Percentiles rank a stretch among this genome's conserved stretches.
Evolutionary conservation across 2,888 invertebrate species (phyloP).

Genomic region (Cremastinae sp.): DNA sequence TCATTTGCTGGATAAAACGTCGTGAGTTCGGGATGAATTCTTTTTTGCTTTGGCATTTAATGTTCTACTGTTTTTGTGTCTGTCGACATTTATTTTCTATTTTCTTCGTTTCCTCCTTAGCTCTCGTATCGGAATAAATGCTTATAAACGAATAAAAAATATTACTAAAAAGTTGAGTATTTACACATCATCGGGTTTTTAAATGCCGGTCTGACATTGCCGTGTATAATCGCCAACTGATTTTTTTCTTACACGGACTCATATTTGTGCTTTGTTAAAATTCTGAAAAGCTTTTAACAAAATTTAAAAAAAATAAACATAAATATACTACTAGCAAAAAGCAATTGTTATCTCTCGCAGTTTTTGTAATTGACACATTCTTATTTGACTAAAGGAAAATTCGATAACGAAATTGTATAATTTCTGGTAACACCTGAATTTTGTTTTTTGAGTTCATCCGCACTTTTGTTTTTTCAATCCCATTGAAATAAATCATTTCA

Average conservation of each 20-base stretch:
- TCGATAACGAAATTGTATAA: no score
- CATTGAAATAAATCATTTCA: no score
- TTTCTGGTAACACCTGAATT: no score
- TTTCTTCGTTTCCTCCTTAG: slow-evolving; percentile 1
- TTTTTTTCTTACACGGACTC: slow-evolving; percentile 23
- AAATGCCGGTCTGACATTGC: slow-evolving; percentile 52
- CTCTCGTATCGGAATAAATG: slow-evolving; percentile 48
- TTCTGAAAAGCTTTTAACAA: not conserved
- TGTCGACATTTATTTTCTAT: slow-evolving; percentile 9
- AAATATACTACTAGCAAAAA: no score
- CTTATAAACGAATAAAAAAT: slow-evolving; percentile 68
- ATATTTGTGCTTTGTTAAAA: slow-evolving; percentile 15
- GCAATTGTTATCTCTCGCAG: no score
- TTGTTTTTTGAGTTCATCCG: no score
- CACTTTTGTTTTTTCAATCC: no score
- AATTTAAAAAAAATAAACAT: no score
- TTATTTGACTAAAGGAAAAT: no score
- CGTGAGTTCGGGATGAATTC: slow-evolving; percentile 39
- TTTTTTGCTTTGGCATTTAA: slow-evolving; percentile 55
- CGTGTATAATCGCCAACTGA: slow-evolving; percentile 18
- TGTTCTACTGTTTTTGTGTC: slow-evolving; percentile 20
- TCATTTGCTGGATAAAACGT: slow-evolving; percentile 33
- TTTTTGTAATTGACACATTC: no score
- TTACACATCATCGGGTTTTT: slow-evolving; percentile 64
- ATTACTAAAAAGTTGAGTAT: slow-evolving; percentile 65